Conservation (phyloP, 1,140 invertebrate species). For the Amphibalanus amphitrite region DNA sequence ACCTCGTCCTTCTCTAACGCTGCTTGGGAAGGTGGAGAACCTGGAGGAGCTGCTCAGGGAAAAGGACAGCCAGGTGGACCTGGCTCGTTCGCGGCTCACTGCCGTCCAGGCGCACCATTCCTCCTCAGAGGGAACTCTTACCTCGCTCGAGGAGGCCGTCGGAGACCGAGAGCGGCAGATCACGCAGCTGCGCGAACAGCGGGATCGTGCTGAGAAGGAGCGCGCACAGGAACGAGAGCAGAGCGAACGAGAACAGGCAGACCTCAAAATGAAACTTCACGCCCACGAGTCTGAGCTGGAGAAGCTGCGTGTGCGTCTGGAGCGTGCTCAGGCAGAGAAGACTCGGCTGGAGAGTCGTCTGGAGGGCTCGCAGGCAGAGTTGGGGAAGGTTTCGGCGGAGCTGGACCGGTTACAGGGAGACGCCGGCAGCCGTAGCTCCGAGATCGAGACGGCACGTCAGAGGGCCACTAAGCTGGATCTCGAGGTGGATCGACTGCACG, state of each 20-base stretch:
- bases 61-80: conserved; percentile 93
- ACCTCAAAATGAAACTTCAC: conserved; percentile 76
- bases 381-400: conserved; percentile 83
- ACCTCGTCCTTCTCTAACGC: neutral
- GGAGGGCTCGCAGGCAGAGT: conserved; percentile 76
- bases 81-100: conserved; percentile 57
- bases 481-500: conserved; percentile 57
- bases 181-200: conserved; percentile 70
- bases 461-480: conserved; percentile 61
- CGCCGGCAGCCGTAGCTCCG: conserved; percentile 68
- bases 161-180: conserved; percentile 95
- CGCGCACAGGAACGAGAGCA: conserved; percentile 83
- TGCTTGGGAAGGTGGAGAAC: conserved; percentile 64
- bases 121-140: conserved; percentile 74
- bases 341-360: conserved; percentile 74
- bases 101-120: conserved; percentile 79
- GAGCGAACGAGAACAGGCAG: conserved; percentile 79
- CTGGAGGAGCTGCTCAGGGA: conserved; percentile 90
- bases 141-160: conserved; percentile 84
- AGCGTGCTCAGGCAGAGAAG: conserved; percentile 71
- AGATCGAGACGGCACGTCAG: conserved; percentile 77
- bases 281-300: conserved; percentile 43
- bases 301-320: conserved; percentile 65
- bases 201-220: conserved; percentile 89
- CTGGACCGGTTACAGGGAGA: conserved; percentile 76